These are phyloP conservation scores for Lacanobia wlatinum DNA, from an alignment of 2,888 invertebrate species.

Conservation along the genomic window DNA sequence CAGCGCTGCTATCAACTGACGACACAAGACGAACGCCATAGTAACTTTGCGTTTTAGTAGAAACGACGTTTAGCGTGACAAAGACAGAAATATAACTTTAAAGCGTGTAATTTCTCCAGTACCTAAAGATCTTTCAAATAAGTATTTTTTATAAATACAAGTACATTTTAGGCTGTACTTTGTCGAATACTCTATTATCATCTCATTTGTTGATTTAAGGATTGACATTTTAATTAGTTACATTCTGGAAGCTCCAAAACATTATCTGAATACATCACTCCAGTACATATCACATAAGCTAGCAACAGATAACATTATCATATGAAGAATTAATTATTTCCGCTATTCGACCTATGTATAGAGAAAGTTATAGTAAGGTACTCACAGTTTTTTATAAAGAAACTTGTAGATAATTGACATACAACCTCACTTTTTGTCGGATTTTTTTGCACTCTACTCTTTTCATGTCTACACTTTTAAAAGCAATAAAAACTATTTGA, in stretches of 20 bases:
- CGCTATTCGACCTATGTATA: not conserved
- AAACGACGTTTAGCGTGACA: not conserved
- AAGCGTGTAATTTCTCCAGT: too few relatives aligned
- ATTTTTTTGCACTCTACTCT: not conserved
- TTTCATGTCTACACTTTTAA: not conserved
- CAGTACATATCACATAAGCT: constrained; percentile 10
- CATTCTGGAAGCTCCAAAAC: not conserved
- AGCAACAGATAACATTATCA: not conserved
- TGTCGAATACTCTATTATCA: not conserved
- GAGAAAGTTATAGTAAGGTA: constrained; percentile 18
- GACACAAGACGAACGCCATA: too few relatives aligned
- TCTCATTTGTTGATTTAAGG: constrained; percentile 9
- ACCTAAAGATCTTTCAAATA: too few relatives aligned
- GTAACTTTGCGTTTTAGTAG: not conserved
- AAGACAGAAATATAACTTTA: not conserved
- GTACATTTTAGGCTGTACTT: not conserved
- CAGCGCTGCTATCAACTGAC: too few relatives aligned
- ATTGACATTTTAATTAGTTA: constrained; percentile 15
- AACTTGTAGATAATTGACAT: constrained; percentile 11
- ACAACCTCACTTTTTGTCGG: constrained; percentile 7
- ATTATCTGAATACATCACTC: not conserved
- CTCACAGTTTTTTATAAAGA: not conserved
- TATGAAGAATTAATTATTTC: not conserved
- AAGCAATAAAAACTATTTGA: not conserved
- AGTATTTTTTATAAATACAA: not conserved